A percentile compares a stretch with the other conserved stretches of the same genome.
Evolutionary conservation across 2,113 vertebrate species (phyloP).

Genomic region (Ranitomeya imitator): DNA sequence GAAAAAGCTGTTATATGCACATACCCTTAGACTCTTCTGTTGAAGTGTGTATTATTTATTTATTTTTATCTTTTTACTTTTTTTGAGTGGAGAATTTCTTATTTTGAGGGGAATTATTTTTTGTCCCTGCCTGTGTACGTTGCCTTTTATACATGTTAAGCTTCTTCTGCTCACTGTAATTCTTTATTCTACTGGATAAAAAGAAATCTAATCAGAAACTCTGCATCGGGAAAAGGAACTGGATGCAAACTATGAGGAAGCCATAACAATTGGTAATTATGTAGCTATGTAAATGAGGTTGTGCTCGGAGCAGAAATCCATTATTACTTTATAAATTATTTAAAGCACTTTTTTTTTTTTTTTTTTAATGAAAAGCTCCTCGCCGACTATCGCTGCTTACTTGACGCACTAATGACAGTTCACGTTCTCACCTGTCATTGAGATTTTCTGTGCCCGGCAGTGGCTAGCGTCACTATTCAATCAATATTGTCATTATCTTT

Average conservation of each 20-base stretch:
- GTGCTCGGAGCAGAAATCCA: background rate
- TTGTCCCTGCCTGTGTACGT: no score
- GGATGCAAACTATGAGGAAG: background rate
- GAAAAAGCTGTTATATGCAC: no score
- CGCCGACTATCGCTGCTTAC: background rate
- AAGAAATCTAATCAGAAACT: background rate
- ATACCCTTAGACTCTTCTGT: no score
- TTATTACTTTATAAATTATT: background rate
- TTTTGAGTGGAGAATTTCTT: no score
- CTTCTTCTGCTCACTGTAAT: background rate
- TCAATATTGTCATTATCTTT: background rate
- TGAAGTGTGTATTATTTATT: no score
- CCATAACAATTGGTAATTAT: background rate
- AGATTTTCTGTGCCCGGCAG: background rate
- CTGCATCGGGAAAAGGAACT: background rate
- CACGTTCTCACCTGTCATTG: background rate
- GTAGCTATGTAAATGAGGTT: background rate
- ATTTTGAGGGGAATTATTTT: no score
- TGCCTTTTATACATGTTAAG: no score
- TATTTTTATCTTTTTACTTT: no score
- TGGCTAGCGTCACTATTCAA: background rate
- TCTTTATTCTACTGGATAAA: background rate
- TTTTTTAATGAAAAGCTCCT: background rate
- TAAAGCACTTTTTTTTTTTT: background rate
- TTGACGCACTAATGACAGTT: background rate